Conservation (phyloP, 2,113 vertebrate genomes). For the Lichenostomus cassidix region DNA sequence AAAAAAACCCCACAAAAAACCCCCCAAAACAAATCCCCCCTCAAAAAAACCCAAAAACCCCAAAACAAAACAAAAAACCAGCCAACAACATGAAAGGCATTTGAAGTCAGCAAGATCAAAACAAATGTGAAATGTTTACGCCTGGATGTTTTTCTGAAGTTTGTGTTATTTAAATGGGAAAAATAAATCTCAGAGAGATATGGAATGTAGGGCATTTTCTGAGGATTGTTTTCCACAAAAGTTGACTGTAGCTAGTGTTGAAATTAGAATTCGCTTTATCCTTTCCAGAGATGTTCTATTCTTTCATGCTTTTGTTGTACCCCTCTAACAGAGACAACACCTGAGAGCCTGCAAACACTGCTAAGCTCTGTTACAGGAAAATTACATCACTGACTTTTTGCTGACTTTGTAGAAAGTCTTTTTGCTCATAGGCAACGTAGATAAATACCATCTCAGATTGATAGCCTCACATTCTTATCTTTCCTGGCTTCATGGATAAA, state of each 20-base stretch:
- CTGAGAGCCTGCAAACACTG: not conserved
- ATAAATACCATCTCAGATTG: not conserved
- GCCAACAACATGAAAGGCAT: not conserved
- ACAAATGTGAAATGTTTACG: not conserved
- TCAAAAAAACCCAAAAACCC: no score
- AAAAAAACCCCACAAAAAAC: no score
- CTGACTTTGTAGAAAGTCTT: not conserved
- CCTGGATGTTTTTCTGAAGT: not conserved
- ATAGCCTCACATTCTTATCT: not conserved
- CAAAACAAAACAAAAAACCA: not conserved
- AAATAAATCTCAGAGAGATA: not conserved
- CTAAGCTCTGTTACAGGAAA: not conserved
- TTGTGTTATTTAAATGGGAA: not conserved
- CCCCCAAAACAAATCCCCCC: no score
- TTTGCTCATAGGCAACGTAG: not conserved
- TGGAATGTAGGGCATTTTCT: not conserved
- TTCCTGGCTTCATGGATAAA: not conserved
- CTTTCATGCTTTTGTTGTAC: not conserved
- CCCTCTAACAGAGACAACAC: not conserved
- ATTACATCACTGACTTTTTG: not conserved
- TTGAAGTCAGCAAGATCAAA: not conserved
- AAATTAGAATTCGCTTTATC: not conserved
- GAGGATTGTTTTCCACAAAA: not conserved
- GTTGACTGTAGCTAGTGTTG: not conserved
- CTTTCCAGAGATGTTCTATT: not conserved